phyloP scores from a whole-genome alignment of 2,888 invertebrate species.

The Carterocephalus palaemon region DNA sequence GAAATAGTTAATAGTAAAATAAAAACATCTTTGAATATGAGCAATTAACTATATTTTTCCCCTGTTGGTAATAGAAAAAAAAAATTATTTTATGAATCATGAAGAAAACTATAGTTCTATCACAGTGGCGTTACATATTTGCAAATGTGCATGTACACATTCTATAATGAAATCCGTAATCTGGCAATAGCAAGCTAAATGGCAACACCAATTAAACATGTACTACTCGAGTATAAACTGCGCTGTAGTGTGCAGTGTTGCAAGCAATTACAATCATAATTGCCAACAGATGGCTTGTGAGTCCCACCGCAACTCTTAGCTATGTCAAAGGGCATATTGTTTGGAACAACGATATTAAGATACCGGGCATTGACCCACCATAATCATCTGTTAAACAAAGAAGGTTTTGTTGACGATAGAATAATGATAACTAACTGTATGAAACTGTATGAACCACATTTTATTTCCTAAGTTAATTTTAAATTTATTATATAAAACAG shows the following conservation, averaged over 20 bases:
- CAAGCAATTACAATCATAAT: constrained; percentile 35
- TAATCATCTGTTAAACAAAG: constrained; percentile 22
- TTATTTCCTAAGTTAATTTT: too few relatives aligned
- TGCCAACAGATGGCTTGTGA: constrained; percentile 35
- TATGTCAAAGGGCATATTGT: constrained; percentile 31
- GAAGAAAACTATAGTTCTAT: too few relatives aligned
- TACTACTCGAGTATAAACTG: not conserved
- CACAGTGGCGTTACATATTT: too few relatives aligned
- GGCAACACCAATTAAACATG: constrained; percentile 2
- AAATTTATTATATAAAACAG: too few relatives aligned
- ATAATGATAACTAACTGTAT: constrained; percentile 5
- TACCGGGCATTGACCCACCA: constrained; percentile 8
- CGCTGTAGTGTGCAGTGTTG: constrained; percentile 26
- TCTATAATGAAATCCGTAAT: too few relatives aligned
- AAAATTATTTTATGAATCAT: too few relatives aligned
- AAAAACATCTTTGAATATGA: too few relatives aligned
- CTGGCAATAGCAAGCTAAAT: constrained; percentile 1
- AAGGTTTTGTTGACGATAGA: constrained; percentile 7
- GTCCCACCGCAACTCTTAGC: constrained; percentile 28
- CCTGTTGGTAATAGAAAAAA: too few relatives aligned
- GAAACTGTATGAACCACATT: too few relatives aligned
- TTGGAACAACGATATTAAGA: constrained; percentile 28
- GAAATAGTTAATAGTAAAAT: too few relatives aligned
- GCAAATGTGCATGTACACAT: too few relatives aligned
- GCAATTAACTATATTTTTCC: too few relatives aligned